These are phyloP conservation scores for Edolisoma coerulescens DNA, from an alignment of 2,113 vertebrate species.

Conservation along the genomic window DNA sequence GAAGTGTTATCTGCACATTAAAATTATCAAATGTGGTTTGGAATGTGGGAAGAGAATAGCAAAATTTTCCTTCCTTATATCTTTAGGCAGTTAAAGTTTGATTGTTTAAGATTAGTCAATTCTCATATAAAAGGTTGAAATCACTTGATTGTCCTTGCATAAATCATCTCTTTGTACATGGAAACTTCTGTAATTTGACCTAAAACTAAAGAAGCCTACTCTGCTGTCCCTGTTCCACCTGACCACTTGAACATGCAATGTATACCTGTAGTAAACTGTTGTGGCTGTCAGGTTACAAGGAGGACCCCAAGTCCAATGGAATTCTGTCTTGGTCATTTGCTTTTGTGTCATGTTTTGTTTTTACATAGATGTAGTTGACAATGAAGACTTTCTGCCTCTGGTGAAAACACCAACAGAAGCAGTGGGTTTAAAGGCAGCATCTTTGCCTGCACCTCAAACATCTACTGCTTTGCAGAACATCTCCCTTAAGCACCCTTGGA, in stretches of 20 bases:
- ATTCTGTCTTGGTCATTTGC: neutral
- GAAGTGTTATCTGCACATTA: neutral
- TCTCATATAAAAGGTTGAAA: neutral
- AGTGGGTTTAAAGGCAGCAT: conserved; percentile 82
- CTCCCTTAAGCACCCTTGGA: conserved; percentile 94
- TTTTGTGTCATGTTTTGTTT: neutral
- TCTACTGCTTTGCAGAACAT: conserved; percentile 78
- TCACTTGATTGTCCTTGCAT: neutral
- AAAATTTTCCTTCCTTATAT: neutral
- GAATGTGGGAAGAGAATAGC: neutral
- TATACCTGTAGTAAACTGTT: neutral
- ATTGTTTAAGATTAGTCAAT: neutral
- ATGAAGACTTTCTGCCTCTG: conserved; percentile 80
- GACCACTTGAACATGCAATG: neutral
- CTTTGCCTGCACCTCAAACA: conserved; percentile 63
- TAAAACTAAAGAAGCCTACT: neutral
- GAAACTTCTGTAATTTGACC: neutral
- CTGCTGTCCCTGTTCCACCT: neutral
- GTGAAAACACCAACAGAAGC: conserved; percentile 83
- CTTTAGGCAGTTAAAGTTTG: neutral
- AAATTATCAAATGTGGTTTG: neutral
- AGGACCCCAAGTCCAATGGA: neutral
- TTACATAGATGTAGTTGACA: neutral
- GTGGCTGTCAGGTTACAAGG: neutral
- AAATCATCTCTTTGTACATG: neutral